Conservation (phyloP, 2,113 vertebrate genomes). For the Atlantisia rogersi region DNA sequence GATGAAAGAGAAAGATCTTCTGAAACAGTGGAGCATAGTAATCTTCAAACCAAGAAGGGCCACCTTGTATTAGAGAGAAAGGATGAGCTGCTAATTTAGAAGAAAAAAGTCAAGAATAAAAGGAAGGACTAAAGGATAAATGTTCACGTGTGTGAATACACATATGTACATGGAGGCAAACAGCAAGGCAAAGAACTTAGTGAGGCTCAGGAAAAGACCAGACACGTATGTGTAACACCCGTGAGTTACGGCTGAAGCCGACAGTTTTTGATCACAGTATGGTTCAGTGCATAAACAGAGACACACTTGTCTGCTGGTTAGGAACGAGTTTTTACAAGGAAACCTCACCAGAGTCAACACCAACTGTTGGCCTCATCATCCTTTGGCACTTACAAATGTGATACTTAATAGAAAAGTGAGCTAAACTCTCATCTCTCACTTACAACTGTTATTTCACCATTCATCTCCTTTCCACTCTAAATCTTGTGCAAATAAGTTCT, state of each 20-base stretch:
- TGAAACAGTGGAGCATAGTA: background rate
- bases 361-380: background rate
- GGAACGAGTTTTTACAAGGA: background rate
- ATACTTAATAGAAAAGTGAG: background rate
- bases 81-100: background rate
- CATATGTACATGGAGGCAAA: background rate
- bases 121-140: background rate
- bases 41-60: background rate
- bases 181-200: background rate
- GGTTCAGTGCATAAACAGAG: background rate
- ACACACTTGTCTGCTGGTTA: background rate
- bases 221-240: background rate
- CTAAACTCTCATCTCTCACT: background rate
- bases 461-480: background rate
- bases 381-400: background rate
- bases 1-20: background rate
- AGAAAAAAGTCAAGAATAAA: background rate
- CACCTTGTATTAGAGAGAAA: background rate
- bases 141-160: background rate
- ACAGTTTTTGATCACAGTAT: background rate
- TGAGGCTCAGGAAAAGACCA: background rate
- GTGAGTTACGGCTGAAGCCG: background rate
- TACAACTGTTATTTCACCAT: background rate
- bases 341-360: background rate
- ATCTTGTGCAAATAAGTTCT: background rate